Evolutionary conservation across 2,888 invertebrate genomes (phyloP), one percentile per base, ranked within the genome.

Genomic region (Chromoteleia sp.): DNA sequence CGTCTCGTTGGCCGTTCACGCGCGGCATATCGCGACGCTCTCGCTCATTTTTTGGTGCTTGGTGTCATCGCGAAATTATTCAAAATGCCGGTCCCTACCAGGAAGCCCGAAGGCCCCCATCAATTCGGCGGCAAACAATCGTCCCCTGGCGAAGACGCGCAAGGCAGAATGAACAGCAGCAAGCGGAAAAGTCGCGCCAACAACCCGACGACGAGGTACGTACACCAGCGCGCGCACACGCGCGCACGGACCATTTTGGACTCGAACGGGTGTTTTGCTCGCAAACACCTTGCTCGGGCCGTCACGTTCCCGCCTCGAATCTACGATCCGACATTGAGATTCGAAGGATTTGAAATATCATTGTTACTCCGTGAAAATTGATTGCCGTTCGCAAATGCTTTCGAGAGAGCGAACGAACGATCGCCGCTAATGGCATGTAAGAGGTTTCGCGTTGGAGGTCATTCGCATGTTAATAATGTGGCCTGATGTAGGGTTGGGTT

Each of bases 1-100:
- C 58, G 56, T 58, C 33, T 33, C 33, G 50, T 50, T 50, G 50
- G 14, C 25, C 19, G 33, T 14, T 15, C 17, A 3, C 25, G 39
- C 17, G 4, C 54, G 30, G 25, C 50, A 14, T 29, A 39, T 33
- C 36, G 56, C 41, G 61, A 59, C 29, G 41, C 65, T 33, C 19
- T 19, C 52, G 43, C 48, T 36, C 12, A 17, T 8, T 43, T 82
- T 81, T 83, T 73, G 75, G 79, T 67, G 82, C 83, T 75, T 71
- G 74, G 74, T 80, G 81, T 85, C 63, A 86, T 84, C 84, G 84
- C 85, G 85, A 91, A 92, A 92, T 87, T 92, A 88, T 89, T 94
- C 95, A 96, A 96, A 95, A 96, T 96, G 96, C 95, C 96, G 95
- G 95, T 95, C 95, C 95, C 95, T 93, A 95, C 95, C 94, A 95